Conservation (phyloP, 1,140 invertebrate species). For the Triops cancriformis region DNA sequence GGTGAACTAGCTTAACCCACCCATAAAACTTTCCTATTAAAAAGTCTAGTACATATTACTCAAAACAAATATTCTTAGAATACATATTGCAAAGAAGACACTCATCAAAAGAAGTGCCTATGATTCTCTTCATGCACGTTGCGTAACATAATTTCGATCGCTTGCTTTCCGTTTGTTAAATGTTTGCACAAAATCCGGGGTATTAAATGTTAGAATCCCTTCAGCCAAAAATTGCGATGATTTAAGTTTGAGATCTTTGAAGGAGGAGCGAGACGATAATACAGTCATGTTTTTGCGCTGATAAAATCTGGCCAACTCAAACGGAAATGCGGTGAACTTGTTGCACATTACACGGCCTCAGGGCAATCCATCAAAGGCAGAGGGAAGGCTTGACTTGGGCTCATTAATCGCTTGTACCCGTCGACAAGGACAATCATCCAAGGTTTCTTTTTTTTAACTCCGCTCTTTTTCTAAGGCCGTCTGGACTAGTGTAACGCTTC, state of each 20-base stretch:
- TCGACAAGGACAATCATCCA: constrained; percentile 2
- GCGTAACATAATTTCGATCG: neutral
- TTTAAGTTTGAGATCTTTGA: neutral
- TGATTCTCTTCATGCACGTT: neutral
- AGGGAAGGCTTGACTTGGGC: constrained; percentile 12
- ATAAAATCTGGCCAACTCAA: constrained; percentile 10
- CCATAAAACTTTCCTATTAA: constrained; percentile 11
- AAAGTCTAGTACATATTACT: neutral
- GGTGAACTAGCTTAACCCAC: constrained; percentile 12
- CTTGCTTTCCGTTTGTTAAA: neutral
- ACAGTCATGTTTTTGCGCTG: neutral
- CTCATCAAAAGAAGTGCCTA: neutral
- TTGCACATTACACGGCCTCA: constrained; percentile 12
- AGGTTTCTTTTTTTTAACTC: neutral
- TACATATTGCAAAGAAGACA: constrained; percentile 3
- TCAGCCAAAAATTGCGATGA: constrained; percentile 13
- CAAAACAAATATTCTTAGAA: constrained; percentile 2
- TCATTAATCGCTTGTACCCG: neutral
- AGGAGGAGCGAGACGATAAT: neutral
- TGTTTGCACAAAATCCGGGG: neutral
- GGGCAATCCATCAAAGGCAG: constrained; percentile 9
- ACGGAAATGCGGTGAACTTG: constrained; percentile 6
- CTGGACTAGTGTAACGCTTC: constrained; percentile 9
- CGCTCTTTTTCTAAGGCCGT: constrained; percentile 12
- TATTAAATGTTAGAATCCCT: neutral